These are phyloP conservation scores for Callyntrura guangdongensis DNA, from an alignment of 2,888 invertebrate species.

Conservation along the genomic window DNA sequence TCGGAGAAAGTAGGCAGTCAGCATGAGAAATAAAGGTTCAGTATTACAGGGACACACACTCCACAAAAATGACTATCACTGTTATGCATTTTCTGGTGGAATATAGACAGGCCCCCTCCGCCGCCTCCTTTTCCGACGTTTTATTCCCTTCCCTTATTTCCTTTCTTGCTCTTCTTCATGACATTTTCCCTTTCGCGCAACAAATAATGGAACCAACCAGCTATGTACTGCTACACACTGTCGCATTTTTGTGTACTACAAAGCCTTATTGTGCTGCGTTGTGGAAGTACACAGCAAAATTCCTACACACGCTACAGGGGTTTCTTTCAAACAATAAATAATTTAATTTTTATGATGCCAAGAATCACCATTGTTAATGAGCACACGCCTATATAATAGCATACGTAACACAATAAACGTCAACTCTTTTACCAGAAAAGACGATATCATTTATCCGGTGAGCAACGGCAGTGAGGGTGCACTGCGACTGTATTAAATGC, in stretches of 20 bases:
- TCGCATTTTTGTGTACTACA: neutral
- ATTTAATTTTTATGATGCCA: no score
- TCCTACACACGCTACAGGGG: neutral
- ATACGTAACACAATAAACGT: no score
- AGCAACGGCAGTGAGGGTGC: no score
- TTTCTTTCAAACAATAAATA: no score
- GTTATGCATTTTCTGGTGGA: conserved; percentile 71
- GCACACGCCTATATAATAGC: no score
- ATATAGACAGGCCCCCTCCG: conserved; percentile 79
- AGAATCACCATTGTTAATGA: no score
- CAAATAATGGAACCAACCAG: conserved; percentile 34
- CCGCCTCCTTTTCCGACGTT: conserved; percentile 69
- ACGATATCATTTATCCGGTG: no score
- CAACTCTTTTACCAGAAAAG: no score
- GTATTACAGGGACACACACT: conserved; percentile 76
- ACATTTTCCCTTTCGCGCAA: conserved; percentile 55
- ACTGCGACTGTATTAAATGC: no score
- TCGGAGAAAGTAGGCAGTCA: conserved; percentile 81
- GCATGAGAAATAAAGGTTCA: conserved; percentile 78
- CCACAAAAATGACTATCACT: conserved; percentile 76
- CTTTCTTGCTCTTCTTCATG: conserved; percentile 51
- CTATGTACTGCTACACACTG: neutral
- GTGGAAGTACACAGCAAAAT: neutral
- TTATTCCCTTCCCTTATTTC: conserved; percentile 74
- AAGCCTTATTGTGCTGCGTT: neutral